A percentile compares a stretch with the other conserved stretches of the same genome.
Conservation (phyloP, 1,140 invertebrate species). For the Plutomurus gul region DNA sequence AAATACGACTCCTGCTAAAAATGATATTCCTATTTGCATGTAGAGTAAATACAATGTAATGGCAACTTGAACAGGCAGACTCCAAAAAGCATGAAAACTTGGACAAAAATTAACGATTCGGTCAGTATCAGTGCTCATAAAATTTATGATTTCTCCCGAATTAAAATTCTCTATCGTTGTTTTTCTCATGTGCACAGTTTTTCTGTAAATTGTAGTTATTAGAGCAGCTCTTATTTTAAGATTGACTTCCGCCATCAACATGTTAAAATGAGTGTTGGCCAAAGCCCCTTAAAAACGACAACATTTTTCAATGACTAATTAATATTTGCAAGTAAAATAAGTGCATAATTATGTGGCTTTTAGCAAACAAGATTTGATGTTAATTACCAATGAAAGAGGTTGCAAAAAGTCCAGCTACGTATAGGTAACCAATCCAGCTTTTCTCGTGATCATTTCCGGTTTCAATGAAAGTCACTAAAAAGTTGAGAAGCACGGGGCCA, state of each 20-base stretch:
- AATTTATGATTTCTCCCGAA: constrained; percentile 90
- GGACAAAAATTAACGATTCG: constrained; percentile 84
- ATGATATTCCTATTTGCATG: constrained; percentile 85
- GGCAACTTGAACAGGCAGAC: constrained; percentile 70
- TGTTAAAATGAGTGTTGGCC: constrained; percentile 86
- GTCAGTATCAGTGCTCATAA: constrained; percentile 89
- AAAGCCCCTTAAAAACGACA: constrained; percentile 66
- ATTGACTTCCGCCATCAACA: constrained; percentile 79
- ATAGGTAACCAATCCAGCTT: constrained; percentile 70
- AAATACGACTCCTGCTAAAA: constrained; percentile 86
- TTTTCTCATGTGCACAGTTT: constrained; percentile 70
- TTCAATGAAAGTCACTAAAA: constrained; percentile 80
- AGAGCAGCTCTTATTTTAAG: constrained; percentile 85
- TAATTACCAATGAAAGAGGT: constrained; percentile 68
- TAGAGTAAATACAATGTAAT: constrained; percentile 83
- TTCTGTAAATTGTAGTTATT: constrained; percentile 83
- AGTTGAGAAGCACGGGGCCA: constrained; percentile 84
- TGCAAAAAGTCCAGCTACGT: constrained; percentile 73
- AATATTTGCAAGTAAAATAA: constrained; percentile 40
- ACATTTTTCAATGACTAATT: constrained; percentile 43
- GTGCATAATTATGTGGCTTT: constrained; percentile 36
- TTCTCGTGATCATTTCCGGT: constrained; percentile 59
- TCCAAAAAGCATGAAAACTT: constrained; percentile 96
- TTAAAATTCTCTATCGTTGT: constrained; percentile 58
- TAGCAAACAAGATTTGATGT: background rate